Evolutionary conservation across 1,140 invertebrate species (phyloP), one percentile per base, ranked within the genome.

Genomic region (Cydia amplana): DNA sequence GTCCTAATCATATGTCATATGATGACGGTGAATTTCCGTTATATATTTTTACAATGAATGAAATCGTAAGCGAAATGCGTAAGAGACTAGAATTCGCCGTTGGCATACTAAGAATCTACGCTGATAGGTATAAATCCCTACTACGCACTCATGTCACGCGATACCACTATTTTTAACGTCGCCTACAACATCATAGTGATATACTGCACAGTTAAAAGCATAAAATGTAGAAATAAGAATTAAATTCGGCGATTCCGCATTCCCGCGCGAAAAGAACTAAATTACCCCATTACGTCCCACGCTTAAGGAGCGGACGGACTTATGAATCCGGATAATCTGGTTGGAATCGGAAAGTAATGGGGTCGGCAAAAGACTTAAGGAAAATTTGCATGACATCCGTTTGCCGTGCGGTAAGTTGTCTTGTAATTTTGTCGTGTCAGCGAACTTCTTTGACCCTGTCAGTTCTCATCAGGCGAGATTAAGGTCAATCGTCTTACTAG

Each of bases 221-320:
- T 60, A 60, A 20, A 60, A 60, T 60, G 18, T 23, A 60, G 55
- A 23, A 20, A 60, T 60, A 60, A 23, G 18, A 60, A 18, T 60
- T 20, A 18, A 23, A 60, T 60, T 20, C 55, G 55, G 18, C 9
- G 9, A 20, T 20, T 60, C 86, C 86, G 84, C 84, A 85, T 87
- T 86, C 84, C 82, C 73, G 78, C 78, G 77, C 85, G 87, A 82
- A 89, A 83, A 83, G 80, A 73, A 78, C 77, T 86, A 88, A 87
- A 88, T 77, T 86, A 85, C 82, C 76, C 77, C 81, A 73, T 80
- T 77, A 78, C 86, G 80, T 83, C 88, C 85, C 86, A 87, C 88
- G 86, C 87, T 80, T 88, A 90, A 90, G 88, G 85, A 70, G 82
- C 77, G 82, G 85, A 36, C 10, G 28, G 16, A 55, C 23, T 43